Conservation (phyloP, 2,888 invertebrate genomes). For the Acrocera orbiculus region DNA sequence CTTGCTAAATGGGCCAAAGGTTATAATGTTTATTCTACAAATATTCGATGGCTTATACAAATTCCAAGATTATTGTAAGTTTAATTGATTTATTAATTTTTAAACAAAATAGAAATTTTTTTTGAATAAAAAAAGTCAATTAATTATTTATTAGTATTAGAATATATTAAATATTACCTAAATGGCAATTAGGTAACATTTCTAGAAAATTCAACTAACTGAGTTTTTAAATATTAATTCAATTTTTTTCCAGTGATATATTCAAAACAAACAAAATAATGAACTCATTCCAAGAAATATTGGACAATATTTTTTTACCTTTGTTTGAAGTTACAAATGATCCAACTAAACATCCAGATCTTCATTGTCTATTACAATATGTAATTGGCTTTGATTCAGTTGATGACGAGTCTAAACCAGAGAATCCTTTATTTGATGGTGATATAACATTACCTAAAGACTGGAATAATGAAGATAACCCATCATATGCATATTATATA, state of each 20-base stretch:
- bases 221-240: neutral
- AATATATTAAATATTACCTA: too few species aligned
- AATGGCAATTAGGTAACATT: too few species aligned
- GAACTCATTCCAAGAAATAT: constrained; percentile 85
- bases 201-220: too few species aligned
- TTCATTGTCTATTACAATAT: constrained; percentile 67
- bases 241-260: constrained; percentile 58
- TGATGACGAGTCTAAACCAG: constrained; percentile 98
- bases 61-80: constrained; percentile 92
- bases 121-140: neutral
- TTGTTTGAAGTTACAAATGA: constrained; percentile 92
- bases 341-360: constrained; percentile 77
- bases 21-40: constrained; percentile 86
- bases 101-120: too few species aligned
- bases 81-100: too few species aligned
- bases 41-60: constrained; percentile 95
- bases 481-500: constrained; percentile 94
- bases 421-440: constrained; percentile 77
- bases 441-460: constrained; percentile 61
- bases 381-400: constrained; percentile 97
- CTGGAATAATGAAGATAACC: constrained; percentile 87
- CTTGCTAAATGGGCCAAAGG: constrained; percentile 91
- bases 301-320: constrained; percentile 89
- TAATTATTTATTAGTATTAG: too few species aligned
- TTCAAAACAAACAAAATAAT: constrained; percentile 91